Percentiles rank a stretch among this genome's conserved stretches.
phyloP scores from a whole-genome alignment of 2,797 vertebrate species.

The Mastacembelus armatus region DNA sequence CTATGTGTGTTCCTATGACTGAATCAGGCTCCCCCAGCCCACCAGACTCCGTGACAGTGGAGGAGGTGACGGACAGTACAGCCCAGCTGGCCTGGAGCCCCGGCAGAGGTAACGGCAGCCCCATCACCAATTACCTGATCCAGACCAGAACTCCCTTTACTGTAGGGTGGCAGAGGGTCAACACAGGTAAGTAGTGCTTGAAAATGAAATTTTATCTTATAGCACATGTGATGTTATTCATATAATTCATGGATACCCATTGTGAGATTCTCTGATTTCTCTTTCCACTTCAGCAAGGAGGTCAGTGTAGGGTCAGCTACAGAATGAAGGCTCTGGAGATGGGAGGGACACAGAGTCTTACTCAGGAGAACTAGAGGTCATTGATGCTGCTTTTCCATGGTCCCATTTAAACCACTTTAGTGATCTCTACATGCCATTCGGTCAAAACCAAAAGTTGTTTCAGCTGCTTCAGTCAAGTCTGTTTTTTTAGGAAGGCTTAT shows the following conservation, averaged over 20 bases:
- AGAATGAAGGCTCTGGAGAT: constrained; percentile 23
- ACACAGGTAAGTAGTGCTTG: constrained; percentile 80
- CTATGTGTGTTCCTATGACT: constrained; percentile 69
- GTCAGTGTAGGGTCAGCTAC: constrained; percentile 51
- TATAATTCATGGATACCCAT: constrained; percentile 39
- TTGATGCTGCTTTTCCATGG: constrained; percentile 27
- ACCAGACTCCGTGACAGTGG: constrained; percentile 85
- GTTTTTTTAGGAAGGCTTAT: background rate
- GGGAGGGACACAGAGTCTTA: constrained; percentile 18
- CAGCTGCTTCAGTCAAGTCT: constrained; percentile 12
- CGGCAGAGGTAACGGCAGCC: constrained; percentile 87
- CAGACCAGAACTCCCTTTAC: constrained; percentile 87
- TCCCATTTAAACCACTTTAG: constrained; percentile 41
- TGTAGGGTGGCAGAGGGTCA: constrained; percentile 87
- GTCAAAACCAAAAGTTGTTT: constrained; percentile 17
- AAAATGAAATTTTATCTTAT: constrained; percentile 22
- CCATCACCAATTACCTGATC: constrained; percentile 85
- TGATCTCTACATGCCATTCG: constrained; percentile 10
- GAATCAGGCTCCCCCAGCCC: constrained; percentile 86
- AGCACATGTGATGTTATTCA: constrained; percentile 32
- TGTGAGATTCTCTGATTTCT: constrained; percentile 34
- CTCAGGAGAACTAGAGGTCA: constrained; percentile 30
- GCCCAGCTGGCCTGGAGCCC: constrained; percentile 87
- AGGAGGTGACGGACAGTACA: constrained; percentile 88
- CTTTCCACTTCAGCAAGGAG: constrained; percentile 1